Base-by-base conservation (phyloP, 2,113 vertebrate species). In the Sorex fumeus region DNA sequence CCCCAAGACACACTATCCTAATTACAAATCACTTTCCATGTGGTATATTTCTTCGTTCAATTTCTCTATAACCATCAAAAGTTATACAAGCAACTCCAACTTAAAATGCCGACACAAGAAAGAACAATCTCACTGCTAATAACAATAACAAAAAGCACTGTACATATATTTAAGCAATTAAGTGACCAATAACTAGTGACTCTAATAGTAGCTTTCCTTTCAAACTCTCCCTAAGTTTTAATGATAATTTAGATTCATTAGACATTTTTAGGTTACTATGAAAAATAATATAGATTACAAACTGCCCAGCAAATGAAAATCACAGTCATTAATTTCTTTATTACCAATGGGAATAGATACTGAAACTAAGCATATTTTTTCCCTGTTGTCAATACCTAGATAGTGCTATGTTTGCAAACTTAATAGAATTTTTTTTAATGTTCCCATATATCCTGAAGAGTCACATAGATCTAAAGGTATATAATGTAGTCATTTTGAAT, bases 221-320 rank as follows among this genome's bases (percentile, higher is more conserved):
- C 75, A 60, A 43, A 90, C 45, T 92, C 4, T 69, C 93, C 34
- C 66, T 40, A 93, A 78, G 74, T 72, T 71, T 90, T 86, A 91
- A 94, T 62, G 34, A 8, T 70, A 88, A 70, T 79, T 94, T 93
- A 71, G 34, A 79, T 19, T 85, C 87, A 67, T 30, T 93, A 81
- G 78, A 67, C 50, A 75, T 82, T 83, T 71, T 83, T 79, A 78
- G 11, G 25, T 72, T 80, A 71, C 3, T 43, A 19, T 90, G 30
- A 95, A 93, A 93, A 95, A 77, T 57, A 90, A 43, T 64, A 45
- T 2, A 78, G 25, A 84, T 34, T 90, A 2, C 21, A 60, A 40
- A 89, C 6, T 91, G 36, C n/a, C 45, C 84, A 90, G 7, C 23
- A 88, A 87, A 84, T 82, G 5, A 88, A 90, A 90, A 75, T 23